Evolutionary conservation across 2,888 invertebrate genomes (phyloP), one percentile per base, ranked within the genome.

Genomic region (Pristionchus entomophagus): DNA sequence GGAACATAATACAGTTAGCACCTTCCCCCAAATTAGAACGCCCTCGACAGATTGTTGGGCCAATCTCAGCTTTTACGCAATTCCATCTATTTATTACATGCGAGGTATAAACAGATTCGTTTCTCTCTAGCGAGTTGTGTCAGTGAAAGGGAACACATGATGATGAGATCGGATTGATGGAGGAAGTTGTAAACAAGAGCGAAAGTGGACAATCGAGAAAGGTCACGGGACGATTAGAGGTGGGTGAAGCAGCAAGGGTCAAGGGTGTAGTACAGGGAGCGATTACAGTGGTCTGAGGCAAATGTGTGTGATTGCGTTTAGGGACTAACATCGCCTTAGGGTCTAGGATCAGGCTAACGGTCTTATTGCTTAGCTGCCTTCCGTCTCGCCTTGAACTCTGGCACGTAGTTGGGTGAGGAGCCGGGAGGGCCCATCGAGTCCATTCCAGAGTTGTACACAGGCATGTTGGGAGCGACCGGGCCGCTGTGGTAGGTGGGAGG

Each of bases 101-200:
- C 78, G 78, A 78, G 78, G 78, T 78, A 78, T 78, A 45, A 78
- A 78, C 78, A 29, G n/a, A 49, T 78, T 49, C 38, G 17, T 78
- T 49, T 49, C 49, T 78, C 17, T 78, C 78, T n/a, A 14, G 29
- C 49, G 78, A 77, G 45, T 12, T 6, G n/a, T 2, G 45, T n/a
- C n/a, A 49, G 32, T 49, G 69, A 69, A 69, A 69, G 69, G 29
- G 32, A 62, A 62, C n/a, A n/a, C n/a, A n/a, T n/a, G 38, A 38
- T 69, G 32, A 62, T 69, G 69, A 69, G 69, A 69, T 69, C 69
- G 29, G 1, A 22, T 19, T 29, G 69, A 69, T 38, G 38, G 69
- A 62, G 32, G 14, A 26, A 32, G 62, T 5, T 12, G 62, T 22
- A 69, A 69, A 38, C 69, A 69, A 22, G 41, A 19, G 56, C 38